Percentiles rank a stretch among this genome's conserved stretches.
These are phyloP conservation scores for Torymus aiolomorphi DNA, from an alignment of 2,888 invertebrate species.

Conservation along the genomic window DNA sequence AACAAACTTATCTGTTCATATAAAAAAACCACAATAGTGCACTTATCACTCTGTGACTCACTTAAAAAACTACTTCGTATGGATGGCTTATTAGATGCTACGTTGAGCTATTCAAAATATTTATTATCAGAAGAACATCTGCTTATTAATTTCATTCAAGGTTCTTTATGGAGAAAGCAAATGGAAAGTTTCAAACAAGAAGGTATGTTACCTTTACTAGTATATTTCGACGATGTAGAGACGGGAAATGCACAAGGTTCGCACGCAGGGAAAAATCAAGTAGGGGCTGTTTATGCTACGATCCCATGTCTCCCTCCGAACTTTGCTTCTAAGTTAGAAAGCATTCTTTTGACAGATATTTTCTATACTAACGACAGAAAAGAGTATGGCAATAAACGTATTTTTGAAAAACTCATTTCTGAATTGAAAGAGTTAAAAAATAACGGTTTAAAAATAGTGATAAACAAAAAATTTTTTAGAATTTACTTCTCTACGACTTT, in stretches of 20 bases:
- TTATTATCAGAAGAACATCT: slow-evolving; percentile 23
- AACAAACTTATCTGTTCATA: too few species aligned
- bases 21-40: too few species aligned
- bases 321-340: slow-evolving; percentile 12
- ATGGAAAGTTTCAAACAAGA: slow-evolving; percentile 34
- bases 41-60: slow-evolving; percentile 38
- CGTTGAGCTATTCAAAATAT: neutral
- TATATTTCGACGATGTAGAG: slow-evolving; percentile 59
- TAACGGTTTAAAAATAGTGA: slow-evolving; percentile 24
- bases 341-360: slow-evolving; percentile 8
- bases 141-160: slow-evolving; percentile 55
- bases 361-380: slow-evolving; percentile 25
- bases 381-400: neutral
- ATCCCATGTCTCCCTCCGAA: slow-evolving; percentile 45
- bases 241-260: slow-evolving; percentile 55
- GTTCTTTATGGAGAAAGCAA: slow-evolving; percentile 48
- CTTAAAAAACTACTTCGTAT: slow-evolving; percentile 28
- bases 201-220: slow-evolving; percentile 53
- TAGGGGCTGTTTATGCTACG: slow-evolving; percentile 55
- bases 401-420: slow-evolving; percentile 22
- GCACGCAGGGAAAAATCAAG: slow-evolving; percentile 53
- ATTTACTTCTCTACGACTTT: slow-evolving; percentile 40
- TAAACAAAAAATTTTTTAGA: slow-evolving; percentile 7
- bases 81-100: slow-evolving; percentile 18
- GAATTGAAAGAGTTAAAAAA: slow-evolving; percentile 33